Base-by-base conservation (phyloP, 2,797 vertebrate species). In the Rhynchotus rufescens region DNA sequence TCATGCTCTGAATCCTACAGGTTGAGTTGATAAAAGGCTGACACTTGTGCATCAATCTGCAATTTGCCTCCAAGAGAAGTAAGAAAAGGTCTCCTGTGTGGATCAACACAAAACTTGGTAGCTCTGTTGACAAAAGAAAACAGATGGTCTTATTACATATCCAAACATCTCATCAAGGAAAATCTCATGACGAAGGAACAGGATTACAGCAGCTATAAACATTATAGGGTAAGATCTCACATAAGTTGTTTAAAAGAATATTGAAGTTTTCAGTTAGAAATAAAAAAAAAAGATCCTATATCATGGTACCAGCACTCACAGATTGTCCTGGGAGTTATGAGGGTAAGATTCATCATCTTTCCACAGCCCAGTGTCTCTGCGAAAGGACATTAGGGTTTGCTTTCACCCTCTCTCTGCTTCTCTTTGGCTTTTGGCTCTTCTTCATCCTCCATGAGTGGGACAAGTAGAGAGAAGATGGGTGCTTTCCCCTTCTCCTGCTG, bases 81-180 rank as follows among this genome's bases (percentile, higher is more conserved):
- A 81, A 71, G 67, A 85, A 80, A 76, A 88, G 77, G 44, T 30
- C 32, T 76, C 87, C 82, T 40, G 3, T 73, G 84, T 69, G 77
- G 51, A 93, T 47, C 56, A 52, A 44, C 74, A 57, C 64, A 89
- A 81, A 85, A 59, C 52, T 88, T 68, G 67, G 71, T 92, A 71
- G 49, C 10, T 86, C 77, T 54, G 25, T 47, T 91, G 81, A 57
- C 80, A 92, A 76, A 77, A 81, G 71, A 77, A 89, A 86, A 57
- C 80, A 93, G 87, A 95, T 92, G 89, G 85, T 20, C 66, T 61
- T 26, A 10, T 17, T 54, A n/a, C 80, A 61, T 95, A 92, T 74
- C 74, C 84, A 76, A 77, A 44, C 36, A 77, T 91, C 67, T 76
- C 88, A 86, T n/a, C n/a, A 49, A 94, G 67, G 71, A 91, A 56